These are phyloP conservation scores for Podabrus alpinus DNA, from an alignment of 2,888 invertebrate species.

Conservation along the genomic window DNA sequence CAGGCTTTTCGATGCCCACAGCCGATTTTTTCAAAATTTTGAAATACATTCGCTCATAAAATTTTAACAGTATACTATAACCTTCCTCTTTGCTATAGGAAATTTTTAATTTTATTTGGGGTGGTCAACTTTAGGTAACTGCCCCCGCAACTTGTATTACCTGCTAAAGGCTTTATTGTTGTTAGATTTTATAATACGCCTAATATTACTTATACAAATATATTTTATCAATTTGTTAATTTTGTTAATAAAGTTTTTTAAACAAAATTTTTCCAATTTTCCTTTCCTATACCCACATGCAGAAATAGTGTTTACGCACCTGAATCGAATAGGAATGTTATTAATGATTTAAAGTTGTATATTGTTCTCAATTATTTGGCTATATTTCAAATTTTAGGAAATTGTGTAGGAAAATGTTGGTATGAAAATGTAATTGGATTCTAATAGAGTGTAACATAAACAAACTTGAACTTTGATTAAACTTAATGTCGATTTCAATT, in stretches of 20 bases:
- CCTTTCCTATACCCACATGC: background rate
- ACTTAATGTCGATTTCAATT: conserved; percentile 9
- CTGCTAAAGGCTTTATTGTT: background rate
- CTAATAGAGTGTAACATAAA: conserved; percentile 21
- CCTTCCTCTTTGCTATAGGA: no score
- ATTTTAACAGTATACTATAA: no score
- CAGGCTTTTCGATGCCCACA: no score
- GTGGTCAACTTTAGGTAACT: no score
- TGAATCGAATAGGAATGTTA: background rate
- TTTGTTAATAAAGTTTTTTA: conserved; percentile 7
- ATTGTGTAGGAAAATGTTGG: background rate
- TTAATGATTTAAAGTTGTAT: background rate
- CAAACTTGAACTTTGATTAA: conserved; percentile 20
- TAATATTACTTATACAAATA: conserved; percentile 2
- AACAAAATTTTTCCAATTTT: background rate
- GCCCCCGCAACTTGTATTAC: no score
- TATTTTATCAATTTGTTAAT: conserved; percentile 8
- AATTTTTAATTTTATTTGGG: no score
- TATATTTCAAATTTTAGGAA: conserved; percentile 3
- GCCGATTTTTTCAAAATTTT: no score
- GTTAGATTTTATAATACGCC: background rate
- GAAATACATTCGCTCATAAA: no score
- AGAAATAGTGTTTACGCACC: no score
- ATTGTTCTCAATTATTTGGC: background rate
- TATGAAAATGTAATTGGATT: conserved; percentile 17